Percentiles rank a stretch among this genome's conserved stretches.
Evolutionary conservation across 2,113 vertebrate genomes (phyloP).

Genomic region (Macrotus californicus): DNA sequence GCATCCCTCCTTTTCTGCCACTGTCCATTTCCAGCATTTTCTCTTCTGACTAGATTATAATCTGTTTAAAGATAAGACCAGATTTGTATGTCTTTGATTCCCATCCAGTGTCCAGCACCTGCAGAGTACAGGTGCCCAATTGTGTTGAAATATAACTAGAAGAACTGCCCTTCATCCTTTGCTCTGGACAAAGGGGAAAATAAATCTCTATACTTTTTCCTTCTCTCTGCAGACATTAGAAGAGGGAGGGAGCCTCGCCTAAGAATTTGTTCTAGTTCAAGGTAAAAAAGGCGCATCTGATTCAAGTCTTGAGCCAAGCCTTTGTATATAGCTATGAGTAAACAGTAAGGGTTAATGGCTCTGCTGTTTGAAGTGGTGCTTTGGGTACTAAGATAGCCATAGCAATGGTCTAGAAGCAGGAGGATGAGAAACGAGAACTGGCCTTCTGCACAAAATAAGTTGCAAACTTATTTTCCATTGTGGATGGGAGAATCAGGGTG

Average conservation of each 20-base stretch:
- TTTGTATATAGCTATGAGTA: not conserved
- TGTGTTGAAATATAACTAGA: not conserved
- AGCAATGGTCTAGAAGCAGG: not conserved
- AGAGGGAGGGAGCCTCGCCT: not conserved
- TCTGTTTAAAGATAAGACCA: not conserved
- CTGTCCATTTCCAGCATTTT: not conserved
- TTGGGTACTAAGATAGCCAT: not conserved
- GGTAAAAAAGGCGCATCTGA: not conserved
- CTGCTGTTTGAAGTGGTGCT: not conserved
- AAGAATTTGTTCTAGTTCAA: constrained; percentile 3
- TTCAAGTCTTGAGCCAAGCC: not conserved
- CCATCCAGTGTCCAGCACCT: not conserved
- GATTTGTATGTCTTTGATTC: not conserved
- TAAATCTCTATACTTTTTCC: not conserved
- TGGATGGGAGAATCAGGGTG: not conserved
- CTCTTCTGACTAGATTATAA: not conserved
- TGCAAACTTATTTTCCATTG: not conserved
- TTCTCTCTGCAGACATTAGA: constrained; percentile 14
- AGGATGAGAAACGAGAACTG: not conserved
- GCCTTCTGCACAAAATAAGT: not conserved
- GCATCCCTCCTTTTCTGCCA: not conserved
- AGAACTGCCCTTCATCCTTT: not conserved
- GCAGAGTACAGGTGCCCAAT: not conserved
- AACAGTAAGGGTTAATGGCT: not conserved
- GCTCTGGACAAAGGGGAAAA: not conserved